Base-by-base conservation (phyloP, 2,888 invertebrate species). In the Ectropis crepuscularia region DNA sequence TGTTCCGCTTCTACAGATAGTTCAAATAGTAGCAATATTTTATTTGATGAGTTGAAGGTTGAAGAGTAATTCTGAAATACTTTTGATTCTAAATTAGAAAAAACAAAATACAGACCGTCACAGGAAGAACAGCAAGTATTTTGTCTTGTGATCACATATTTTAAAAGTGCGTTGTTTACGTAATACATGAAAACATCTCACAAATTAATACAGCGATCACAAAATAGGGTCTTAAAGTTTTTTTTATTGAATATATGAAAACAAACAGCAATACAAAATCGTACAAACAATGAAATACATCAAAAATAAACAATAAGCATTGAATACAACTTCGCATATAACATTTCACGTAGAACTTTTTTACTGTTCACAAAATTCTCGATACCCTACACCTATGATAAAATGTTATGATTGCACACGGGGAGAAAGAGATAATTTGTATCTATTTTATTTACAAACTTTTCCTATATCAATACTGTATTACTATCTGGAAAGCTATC, bases 371-470 rank as follows among this genome's bases (percentile, higher is more conserved):
- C 38, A 9, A 50, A 39, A 50, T 50, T 39, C 10, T 43, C 41
- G 42, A 53, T 16, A 53, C 37, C 89, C 88, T 91, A 88, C 90
- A 91, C 91, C 89, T 92, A 90, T 91, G 92, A 92, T 90, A 84
- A 86, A 89, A 90, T 91, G 88, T 90, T 83, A 88, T 80, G 86
- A 85, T 78, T 71, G 78, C 79, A 75, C 76, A 71, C 73, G 71
- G 74, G 76, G 76, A 71, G 70, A 74, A 80, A 78, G 72, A 70
- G 74, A 83, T 87, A 86, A 89, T 88, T 87, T 88, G 84, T 88
- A 86, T 86, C 80, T 83, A 82, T 86, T 90, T 91, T 92, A 92
- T 92, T 89, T 86, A 85, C 82, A 88, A 92, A 92, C 82, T 92
- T 92, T 73, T 78, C 78, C 85, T 84, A 85, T 85, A 73, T 80